Percentiles rank a stretch among this genome's conserved stretches.
Evolutionary conservation across 1,140 invertebrate genomes (phyloP).

Genomic region (Hylaeus anthracinus): DNA sequence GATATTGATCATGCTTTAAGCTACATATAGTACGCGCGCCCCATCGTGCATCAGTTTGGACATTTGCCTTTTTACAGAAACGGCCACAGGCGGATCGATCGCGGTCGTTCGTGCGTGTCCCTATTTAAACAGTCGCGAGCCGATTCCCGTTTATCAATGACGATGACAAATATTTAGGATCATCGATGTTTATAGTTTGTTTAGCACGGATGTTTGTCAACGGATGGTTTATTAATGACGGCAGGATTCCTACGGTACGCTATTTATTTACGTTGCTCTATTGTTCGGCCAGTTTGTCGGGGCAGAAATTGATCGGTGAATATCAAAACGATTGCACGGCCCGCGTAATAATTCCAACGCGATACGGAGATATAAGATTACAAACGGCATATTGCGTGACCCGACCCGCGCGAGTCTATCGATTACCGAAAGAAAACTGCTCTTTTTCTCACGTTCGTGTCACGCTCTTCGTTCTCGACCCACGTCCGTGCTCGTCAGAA

Average conservation of each 20-base stretch:
- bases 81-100: not conserved
- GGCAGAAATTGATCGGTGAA: constrained; percentile 30
- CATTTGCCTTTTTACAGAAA: not conserved
- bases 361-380: constrained; percentile 25
- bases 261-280: constrained; percentile 43
- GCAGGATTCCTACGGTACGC: constrained; percentile 4
- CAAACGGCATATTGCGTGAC: not conserved
- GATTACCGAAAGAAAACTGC: constrained; percentile 14
- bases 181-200: constrained; percentile 51
- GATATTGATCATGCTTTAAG: too few relatives aligned
- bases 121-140: constrained; percentile 26
- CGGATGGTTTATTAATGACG: constrained; percentile 45
- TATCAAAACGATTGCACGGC: constrained; percentile 25
- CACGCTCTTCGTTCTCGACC: not conserved
- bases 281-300: constrained; percentile 28
- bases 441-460: constrained; percentile 1
- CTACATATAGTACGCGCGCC: too few relatives aligned
- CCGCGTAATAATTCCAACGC: constrained; percentile 27
- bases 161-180: constrained; percentile 41
- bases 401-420: constrained; percentile 4
- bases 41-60: not conserved
- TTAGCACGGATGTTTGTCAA: constrained; percentile 37
- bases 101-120: not conserved
- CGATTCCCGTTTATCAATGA: constrained; percentile 34
- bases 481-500: not conserved